A percentile compares a stretch with the other conserved stretches of the same genome.
Evolutionary conservation across 2,797 vertebrate genomes (phyloP).

Genomic region (Sebastes hopkinsi): DNA sequence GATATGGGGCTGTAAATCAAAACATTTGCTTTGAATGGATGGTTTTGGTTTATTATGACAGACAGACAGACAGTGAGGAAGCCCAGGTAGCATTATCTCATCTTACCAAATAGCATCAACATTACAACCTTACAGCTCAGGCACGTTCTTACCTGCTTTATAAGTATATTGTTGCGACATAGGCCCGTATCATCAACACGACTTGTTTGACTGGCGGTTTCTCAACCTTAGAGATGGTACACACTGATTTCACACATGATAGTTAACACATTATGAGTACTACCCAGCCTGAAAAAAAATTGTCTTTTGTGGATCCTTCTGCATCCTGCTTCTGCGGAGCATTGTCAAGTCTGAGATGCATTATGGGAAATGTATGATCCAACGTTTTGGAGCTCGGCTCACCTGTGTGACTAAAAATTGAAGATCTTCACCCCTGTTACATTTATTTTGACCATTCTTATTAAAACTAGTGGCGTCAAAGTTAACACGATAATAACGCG

Average conservation of each 20-base stretch:
- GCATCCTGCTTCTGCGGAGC: too few relatives aligned
- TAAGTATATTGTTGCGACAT: slow-evolving; percentile 28
- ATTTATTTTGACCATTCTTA: neutral
- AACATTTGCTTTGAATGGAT: neutral
- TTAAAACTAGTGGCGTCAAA: neutral
- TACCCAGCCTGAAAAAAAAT: neutral
- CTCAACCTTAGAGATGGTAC: neutral
- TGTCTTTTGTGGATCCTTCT: neutral
- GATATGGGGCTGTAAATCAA: neutral
- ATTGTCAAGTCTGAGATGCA: neutral
- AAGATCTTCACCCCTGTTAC: neutral
- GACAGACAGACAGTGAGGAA: slow-evolving; percentile 1
- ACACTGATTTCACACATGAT: neutral
- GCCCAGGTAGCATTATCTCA: neutral
- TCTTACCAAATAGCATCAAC: slow-evolving; percentile 1
- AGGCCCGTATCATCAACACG: slow-evolving; percentile 8
- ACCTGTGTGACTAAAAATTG: neutral
- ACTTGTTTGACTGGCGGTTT: slow-evolving; percentile 16
- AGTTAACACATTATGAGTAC: neutral
- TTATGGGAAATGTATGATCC: neutral
- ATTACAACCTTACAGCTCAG: slow-evolving; percentile 14
- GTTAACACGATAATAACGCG: too few relatives aligned
- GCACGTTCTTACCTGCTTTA: slow-evolving; percentile 55
- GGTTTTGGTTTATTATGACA: neutral
- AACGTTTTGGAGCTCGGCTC: neutral